Evolutionary conservation across 2,888 invertebrate genomes (phyloP).

Genomic region (Calameuta filiformis): DNA sequence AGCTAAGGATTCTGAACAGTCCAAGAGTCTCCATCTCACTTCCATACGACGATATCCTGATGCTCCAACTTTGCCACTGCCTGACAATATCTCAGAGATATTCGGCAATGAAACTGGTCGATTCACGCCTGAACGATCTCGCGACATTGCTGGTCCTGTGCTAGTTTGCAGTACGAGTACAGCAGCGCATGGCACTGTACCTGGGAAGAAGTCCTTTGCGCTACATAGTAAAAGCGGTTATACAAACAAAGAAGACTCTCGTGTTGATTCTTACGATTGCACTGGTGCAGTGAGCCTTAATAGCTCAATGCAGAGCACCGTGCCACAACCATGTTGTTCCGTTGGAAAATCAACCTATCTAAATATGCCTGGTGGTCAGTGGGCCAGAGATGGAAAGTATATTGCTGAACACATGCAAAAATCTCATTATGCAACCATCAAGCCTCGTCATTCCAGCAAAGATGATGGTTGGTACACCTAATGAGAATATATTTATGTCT

Average conservation of each 20-base stretch:
- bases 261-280: constrained; percentile 77
- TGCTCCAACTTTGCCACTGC: constrained; percentile 70
- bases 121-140: constrained; percentile 74
- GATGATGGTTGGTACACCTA: no score
- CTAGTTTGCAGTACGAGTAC: constrained; percentile 66
- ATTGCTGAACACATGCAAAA: constrained; percentile 76
- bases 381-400: constrained; percentile 77
- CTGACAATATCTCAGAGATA: constrained; percentile 73
- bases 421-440: constrained; percentile 70
- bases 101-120: constrained; percentile 74
- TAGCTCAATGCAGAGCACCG: constrained; percentile 81
- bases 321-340: constrained; percentile 75
- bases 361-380: constrained; percentile 82
- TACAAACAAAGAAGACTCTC: constrained; percentile 47
- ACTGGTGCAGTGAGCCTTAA: constrained; percentile 75
- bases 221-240: not conserved
- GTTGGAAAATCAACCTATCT: constrained; percentile 70
- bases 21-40: constrained; percentile 66
- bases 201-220: constrained; percentile 27
- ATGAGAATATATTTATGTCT: no score
- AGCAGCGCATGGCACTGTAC: constrained; percentile 37
- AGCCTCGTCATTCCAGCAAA: constrained; percentile 8
- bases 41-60: constrained; percentile 69
- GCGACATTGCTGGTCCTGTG: constrained; percentile 75
- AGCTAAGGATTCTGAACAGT: constrained; percentile 17